phyloP scores from a whole-genome alignment of 2,888 invertebrate species.

The Cerastis leucographa region DNA sequence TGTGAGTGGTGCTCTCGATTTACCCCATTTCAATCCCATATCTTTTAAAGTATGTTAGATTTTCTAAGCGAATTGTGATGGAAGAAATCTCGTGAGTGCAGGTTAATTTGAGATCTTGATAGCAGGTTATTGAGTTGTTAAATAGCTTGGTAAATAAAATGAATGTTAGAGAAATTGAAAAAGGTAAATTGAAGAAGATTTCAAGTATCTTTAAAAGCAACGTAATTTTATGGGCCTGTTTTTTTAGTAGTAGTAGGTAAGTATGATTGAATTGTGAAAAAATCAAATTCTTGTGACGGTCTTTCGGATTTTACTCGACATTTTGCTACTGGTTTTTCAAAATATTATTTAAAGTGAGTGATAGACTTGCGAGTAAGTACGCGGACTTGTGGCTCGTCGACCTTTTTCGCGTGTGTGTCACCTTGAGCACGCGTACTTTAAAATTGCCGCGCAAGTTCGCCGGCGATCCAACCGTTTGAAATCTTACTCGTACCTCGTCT shows the following conservation, averaged over 20 bases:
- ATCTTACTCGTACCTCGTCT: no score
- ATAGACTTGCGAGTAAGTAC: no score
- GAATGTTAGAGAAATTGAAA: conserved; percentile 8
- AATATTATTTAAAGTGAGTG: no score
- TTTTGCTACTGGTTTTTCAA: background rate
- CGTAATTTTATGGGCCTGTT: background rate
- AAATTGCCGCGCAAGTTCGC: no score
- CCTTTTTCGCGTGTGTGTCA: no score
- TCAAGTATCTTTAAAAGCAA: background rate
- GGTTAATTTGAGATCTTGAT: conserved; percentile 36
- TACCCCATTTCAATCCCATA: conserved; percentile 33
- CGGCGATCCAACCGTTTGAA: no score
- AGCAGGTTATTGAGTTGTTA: conserved; percentile 16
- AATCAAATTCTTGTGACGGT: background rate
- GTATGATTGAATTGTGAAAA: background rate
- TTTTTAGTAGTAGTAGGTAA: background rate
- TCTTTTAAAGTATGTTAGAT: conserved; percentile 40
- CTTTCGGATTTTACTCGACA: background rate
- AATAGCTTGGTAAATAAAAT: conserved; percentile 9
- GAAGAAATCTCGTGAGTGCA: conserved; percentile 38
- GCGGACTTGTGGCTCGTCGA: no score
- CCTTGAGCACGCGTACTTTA: no score
- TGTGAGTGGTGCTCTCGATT: conserved; percentile 46
- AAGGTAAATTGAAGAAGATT: conserved; percentile 4
- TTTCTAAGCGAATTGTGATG: conserved; percentile 22